Conservation (phyloP, 2,113 vertebrate species). For the Xyliphius kryptos region DNA sequence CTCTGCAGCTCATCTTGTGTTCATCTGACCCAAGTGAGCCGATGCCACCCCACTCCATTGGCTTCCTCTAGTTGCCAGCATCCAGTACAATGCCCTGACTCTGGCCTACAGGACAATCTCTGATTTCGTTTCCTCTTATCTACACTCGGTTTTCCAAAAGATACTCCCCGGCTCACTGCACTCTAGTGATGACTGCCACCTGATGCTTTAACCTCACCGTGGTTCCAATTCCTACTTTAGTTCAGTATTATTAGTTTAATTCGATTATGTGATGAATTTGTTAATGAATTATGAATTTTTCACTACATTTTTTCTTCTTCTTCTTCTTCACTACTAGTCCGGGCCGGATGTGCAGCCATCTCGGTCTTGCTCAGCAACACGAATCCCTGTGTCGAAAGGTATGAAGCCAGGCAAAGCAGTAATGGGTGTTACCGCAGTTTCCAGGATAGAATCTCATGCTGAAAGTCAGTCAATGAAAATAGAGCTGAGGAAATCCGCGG, state of each 20-base stretch:
- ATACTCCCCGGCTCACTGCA: too few relatives aligned
- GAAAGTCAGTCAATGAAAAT: conserved; percentile 92
- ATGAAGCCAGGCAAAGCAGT: conserved; percentile 83
- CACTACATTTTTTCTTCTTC: conserved; percentile 10
- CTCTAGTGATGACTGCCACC: too few relatives aligned
- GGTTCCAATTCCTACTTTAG: too few relatives aligned
- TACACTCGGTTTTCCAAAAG: too few relatives aligned
- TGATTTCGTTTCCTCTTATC: too few relatives aligned
- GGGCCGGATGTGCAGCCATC: conserved; percentile 74
- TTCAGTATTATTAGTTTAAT: not conserved
- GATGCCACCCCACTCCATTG: too few relatives aligned
- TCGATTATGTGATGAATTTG: not conserved
- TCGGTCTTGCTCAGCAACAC: conserved; percentile 72
- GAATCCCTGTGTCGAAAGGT: conserved; percentile 93
- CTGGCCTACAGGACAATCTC: too few relatives aligned
- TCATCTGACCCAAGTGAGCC: too few relatives aligned
- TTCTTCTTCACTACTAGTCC: conserved; percentile 62
- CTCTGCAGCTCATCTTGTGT: too few relatives aligned
- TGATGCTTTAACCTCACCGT: too few relatives aligned
- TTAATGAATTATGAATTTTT: not conserved
- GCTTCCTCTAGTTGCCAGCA: too few relatives aligned
- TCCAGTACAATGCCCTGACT: too few relatives aligned
- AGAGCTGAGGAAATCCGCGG: conserved; percentile 86
- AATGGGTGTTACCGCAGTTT: conserved; percentile 77
- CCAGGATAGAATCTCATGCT: conserved; percentile 80